A percentile compares a stretch with the other conserved stretches of the same genome.
These are phyloP conservation scores for Leucophenga varia DNA, from an alignment of 1,140 invertebrate species.

Conservation along the genomic window DNA sequence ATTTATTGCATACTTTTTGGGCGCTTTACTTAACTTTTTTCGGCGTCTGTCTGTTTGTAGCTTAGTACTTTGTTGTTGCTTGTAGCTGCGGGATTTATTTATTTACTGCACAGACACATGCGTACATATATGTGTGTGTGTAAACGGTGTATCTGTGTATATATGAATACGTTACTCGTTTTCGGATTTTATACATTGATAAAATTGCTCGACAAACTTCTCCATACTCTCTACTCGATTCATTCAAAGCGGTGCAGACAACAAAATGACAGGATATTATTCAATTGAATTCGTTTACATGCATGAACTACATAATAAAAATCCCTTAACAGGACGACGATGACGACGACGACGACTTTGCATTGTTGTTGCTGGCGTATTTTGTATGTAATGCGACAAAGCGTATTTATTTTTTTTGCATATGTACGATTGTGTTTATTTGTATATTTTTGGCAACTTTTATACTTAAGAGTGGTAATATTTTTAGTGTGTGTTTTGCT, in stretches of 20 bases:
- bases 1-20: constrained; percentile 43
- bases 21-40: too few relatives aligned
- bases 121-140: too few relatives aligned
- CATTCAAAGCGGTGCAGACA: constrained; percentile 17
- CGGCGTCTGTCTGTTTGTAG: background rate
- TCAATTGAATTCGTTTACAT: constrained; percentile 54
- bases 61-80: constrained; percentile 17
- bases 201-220: constrained; percentile 23
- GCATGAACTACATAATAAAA: constrained; percentile 51
- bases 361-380: too few relatives aligned
- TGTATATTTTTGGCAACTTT: too few relatives aligned
- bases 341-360: too few relatives aligned
- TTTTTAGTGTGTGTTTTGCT: constrained; percentile 44
- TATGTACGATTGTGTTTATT: too few relatives aligned
- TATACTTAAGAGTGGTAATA: too few relatives aligned
- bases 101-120: constrained; percentile 35
- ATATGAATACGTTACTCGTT: constrained; percentile 9
- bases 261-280: constrained; percentile 53
- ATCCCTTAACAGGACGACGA: constrained; percentile 26
- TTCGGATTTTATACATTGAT: constrained; percentile 25
- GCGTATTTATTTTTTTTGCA: constrained; percentile 8
- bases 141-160: too few relatives aligned
- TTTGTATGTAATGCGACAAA: background rate
- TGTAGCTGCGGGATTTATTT: constrained; percentile 35
- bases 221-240: constrained; percentile 32